Evolutionary conservation across 1,140 invertebrate species (phyloP).

Genomic region (Mya arenaria): DNA sequence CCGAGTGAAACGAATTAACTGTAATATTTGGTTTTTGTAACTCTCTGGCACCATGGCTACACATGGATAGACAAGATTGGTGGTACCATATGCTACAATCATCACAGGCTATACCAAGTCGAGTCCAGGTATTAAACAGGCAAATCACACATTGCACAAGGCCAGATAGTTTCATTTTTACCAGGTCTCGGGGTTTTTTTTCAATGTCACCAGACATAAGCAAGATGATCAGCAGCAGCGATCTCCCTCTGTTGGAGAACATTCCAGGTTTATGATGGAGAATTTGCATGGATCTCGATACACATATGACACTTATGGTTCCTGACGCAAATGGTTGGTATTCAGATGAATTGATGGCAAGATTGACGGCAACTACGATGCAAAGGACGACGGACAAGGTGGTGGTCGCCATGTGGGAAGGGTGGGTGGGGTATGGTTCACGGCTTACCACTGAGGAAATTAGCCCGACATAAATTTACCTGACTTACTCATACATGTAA

Average conservation of each 20-base stretch:
- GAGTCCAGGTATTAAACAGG: conserved; percentile 45
- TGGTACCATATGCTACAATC: conserved; percentile 36
- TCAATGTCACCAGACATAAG: conserved; percentile 31
- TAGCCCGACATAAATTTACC: too few species aligned
- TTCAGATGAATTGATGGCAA: too few species aligned
- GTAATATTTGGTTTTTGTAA: not conserved
- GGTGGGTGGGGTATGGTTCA: too few species aligned
- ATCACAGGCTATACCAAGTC: conserved; percentile 22
- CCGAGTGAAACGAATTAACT: not conserved
- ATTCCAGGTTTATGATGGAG: too few species aligned
- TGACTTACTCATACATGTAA: too few species aligned
- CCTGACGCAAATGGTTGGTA: too few species aligned
- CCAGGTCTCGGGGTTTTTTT: conserved; percentile 21
- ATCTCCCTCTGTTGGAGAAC: not conserved
- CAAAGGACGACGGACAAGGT: too few species aligned
- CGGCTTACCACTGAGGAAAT: too few species aligned
- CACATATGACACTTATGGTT: too few species aligned
- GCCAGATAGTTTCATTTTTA: conserved; percentile 7
- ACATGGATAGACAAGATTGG: not conserved
- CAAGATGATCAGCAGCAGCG: not conserved
- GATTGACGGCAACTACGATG: too few species aligned
- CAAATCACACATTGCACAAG: conserved; percentile 38
- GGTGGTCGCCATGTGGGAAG: too few species aligned
- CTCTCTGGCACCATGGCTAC: not conserved
- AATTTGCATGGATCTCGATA: too few species aligned